Conservation (phyloP, 2,113 vertebrate genomes). For the Nothoprocta pentlandii region DNA sequence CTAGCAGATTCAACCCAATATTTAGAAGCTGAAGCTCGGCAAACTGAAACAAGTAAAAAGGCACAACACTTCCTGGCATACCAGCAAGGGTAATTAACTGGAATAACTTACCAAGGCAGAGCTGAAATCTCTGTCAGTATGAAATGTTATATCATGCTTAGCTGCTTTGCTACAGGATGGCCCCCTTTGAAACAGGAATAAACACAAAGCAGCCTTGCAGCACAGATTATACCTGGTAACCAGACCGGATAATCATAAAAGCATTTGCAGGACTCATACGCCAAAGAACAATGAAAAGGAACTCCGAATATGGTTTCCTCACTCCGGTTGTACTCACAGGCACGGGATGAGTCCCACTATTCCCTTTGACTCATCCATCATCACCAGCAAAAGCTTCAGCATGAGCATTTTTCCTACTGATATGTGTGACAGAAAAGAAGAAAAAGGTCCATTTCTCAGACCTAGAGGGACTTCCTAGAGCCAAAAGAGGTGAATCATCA, state of each 20-base stretch:
- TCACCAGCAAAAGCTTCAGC: neutral
- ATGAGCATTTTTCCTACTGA: neutral
- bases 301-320: neutral
- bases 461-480: neutral
- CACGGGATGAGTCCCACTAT: fast-evolving
- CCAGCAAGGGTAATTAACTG: neutral
- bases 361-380: neutral
- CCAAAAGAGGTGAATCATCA: neutral
- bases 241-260: neutral
- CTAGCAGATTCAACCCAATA: neutral
- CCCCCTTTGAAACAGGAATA: neutral
- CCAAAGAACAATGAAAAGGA: neutral
- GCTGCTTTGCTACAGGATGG: neutral
- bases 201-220: neutral
- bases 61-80: neutral
- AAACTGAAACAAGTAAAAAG: neutral
- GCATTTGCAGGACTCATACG: neutral
- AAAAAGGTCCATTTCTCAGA: neutral
- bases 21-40: neutral
- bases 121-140: neutral
- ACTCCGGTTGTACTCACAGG: neutral
- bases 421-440: neutral
- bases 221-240: neutral
- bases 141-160: neutral
- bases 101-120: neutral